Evolutionary conservation across 2,888 invertebrate species (phyloP).

Genomic region (Incurvaria masculella): DNA sequence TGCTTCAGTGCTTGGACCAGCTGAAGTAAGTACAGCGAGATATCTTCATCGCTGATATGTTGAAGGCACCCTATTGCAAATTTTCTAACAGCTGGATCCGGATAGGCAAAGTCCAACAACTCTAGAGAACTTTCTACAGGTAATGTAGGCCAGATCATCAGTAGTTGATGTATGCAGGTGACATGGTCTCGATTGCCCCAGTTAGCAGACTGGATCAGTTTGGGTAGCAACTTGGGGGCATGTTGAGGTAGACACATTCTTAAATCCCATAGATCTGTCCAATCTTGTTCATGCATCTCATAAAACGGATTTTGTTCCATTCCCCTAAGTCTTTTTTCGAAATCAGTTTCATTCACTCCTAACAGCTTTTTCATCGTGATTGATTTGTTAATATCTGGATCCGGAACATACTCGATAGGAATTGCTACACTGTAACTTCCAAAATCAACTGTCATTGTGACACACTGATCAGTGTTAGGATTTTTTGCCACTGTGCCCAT

Average conservation of each 20-base stretch:
- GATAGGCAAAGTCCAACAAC: slow-evolving; percentile 89
- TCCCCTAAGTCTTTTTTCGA: slow-evolving; percentile 53
- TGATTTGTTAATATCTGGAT: slow-evolving; percentile 39
- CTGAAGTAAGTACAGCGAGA: slow-evolving; percentile 88
- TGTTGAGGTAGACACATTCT: slow-evolving; percentile 48
- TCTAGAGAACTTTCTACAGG: slow-evolving; percentile 82
- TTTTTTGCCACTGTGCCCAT: slow-evolving; percentile 78
- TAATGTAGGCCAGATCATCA: slow-evolving; percentile 78
- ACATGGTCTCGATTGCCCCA: slow-evolving; percentile 88
- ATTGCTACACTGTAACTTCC: slow-evolving; percentile 45
- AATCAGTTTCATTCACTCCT: slow-evolving; percentile 69
- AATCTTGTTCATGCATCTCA: slow-evolving; percentile 76
- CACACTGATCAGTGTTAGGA: slow-evolving; percentile 68
- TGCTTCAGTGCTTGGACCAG: slow-evolving; percentile 93
- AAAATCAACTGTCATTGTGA: slow-evolving; percentile 68
- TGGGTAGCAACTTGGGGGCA: slow-evolving; percentile 77
- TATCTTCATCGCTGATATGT: slow-evolving; percentile 80
- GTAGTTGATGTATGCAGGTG: slow-evolving; percentile 71
- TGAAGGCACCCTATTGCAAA: slow-evolving; percentile 82
- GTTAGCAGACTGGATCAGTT: slow-evolving; percentile 84
- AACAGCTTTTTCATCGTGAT: slow-evolving; percentile 58
- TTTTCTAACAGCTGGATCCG: slow-evolving; percentile 80
- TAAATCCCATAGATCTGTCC: slow-evolving; percentile 65
- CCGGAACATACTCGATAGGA: slow-evolving; percentile 7
- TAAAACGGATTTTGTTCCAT: slow-evolving; percentile 65